phyloP scores from a whole-genome alignment of 2,888 invertebrate genomes.

The Portevinia maculata region DNA sequence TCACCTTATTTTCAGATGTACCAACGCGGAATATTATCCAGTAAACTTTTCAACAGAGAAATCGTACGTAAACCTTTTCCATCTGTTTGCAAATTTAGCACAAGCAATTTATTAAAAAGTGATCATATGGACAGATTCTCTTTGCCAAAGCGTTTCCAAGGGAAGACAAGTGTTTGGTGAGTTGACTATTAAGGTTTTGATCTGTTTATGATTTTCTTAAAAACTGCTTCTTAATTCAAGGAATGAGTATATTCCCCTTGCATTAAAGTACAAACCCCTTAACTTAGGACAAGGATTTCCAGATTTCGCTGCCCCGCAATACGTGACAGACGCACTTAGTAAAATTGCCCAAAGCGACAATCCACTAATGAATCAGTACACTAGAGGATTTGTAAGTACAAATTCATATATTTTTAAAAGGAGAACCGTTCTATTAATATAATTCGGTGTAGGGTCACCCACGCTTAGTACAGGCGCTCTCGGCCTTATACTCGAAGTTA shows the following conservation, averaged over 20 bases:
- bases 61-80: slow-evolving; percentile 1
- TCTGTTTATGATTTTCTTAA: background rate
- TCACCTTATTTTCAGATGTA: slow-evolving; percentile 45
- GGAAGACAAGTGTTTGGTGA: slow-evolving; percentile 82
- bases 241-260: slow-evolving; percentile 95
- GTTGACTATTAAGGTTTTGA: background rate
- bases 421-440: background rate
- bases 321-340: slow-evolving; percentile 90
- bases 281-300: slow-evolving; percentile 98
- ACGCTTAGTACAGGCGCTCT: slow-evolving; percentile 91
- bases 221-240: slow-evolving; percentile 83
- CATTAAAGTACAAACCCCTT: slow-evolving; percentile 92
- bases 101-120: slow-evolving; percentile 18
- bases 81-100: slow-evolving; percentile 36
- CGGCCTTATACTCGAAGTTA: slow-evolving; percentile 92
- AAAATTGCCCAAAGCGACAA: slow-evolving; percentile 88
- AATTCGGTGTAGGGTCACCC: slow-evolving; percentile 90
- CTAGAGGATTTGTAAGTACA: slow-evolving; percentile 94
- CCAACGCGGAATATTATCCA: background rate
- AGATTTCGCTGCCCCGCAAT: slow-evolving; percentile 93
- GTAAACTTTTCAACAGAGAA: slow-evolving; percentile 10
- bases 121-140: slow-evolving; percentile 81
- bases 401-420: background rate
- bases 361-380: slow-evolving; percentile 94
- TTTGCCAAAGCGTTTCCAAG: slow-evolving; percentile 81